phyloP scores from a whole-genome alignment of 2,888 invertebrate species.

The Yponomeuta malinellus region DNA sequence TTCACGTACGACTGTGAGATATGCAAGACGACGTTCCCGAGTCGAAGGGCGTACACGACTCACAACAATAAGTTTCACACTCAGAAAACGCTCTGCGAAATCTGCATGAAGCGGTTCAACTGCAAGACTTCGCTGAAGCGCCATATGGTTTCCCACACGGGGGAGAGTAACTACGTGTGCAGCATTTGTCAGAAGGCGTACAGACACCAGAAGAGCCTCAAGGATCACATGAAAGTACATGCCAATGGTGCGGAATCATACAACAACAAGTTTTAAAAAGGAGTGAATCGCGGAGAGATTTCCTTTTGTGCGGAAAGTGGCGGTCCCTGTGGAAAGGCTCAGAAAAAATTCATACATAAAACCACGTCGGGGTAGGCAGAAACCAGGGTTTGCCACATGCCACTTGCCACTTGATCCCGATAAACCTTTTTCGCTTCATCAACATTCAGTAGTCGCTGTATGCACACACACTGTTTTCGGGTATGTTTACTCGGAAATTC shows the following conservation, averaged over 20 bases:
- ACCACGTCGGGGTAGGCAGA: no score
- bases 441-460: no score
- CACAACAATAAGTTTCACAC: slow-evolving; percentile 56
- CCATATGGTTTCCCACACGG: slow-evolving; percentile 50
- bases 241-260: slow-evolving; percentile 23
- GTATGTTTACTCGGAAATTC: no score
- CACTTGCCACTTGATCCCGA: no score
- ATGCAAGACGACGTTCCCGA: slow-evolving; percentile 47
- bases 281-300: no score
- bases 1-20: slow-evolving; percentile 50
- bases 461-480: no score
- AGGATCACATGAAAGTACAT: slow-evolving; percentile 55
- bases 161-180: slow-evolving; percentile 50
- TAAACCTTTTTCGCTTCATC: no score
- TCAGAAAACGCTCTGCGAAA: slow-evolving; percentile 58
- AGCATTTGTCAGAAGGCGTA: slow-evolving; percentile 66
- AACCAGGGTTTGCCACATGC: no score
- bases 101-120: slow-evolving; percentile 67
- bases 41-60: slow-evolving; percentile 45
- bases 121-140: slow-evolving; percentile 48
- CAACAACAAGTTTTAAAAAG: not conserved
- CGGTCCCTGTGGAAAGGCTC: no score
- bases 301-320: no score
- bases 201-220: slow-evolving; percentile 59
- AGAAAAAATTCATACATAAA: no score